Evolutionary conservation across 2,888 invertebrate genomes (phyloP).

Genomic region (Pteria penguin): DNA sequence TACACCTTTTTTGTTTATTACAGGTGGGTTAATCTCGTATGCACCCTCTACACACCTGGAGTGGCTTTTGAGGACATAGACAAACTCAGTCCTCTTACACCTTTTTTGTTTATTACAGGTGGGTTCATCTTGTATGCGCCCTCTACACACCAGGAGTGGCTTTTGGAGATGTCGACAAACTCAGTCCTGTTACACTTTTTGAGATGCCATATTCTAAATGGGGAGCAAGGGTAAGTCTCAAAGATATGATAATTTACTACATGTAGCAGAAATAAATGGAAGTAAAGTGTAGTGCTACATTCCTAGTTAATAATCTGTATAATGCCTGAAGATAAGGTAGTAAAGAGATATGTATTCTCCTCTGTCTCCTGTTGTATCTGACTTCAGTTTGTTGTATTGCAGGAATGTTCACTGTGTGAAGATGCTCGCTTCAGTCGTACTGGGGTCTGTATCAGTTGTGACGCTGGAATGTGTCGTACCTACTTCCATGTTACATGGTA

Average conservation of each 20-base stretch:
- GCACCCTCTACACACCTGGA: no score
- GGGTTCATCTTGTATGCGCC: conserved; percentile 99
- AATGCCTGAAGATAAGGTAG: no score
- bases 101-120: conserved; percentile 80
- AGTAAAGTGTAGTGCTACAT: no score
- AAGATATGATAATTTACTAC: no score
- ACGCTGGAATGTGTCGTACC: conserved; percentile 98
- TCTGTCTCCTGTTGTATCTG: not conserved
- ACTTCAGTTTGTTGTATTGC: conserved; percentile 24
- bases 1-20: no score
- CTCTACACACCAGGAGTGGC: conserved; percentile 98
- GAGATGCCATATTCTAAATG: conserved; percentile 98
- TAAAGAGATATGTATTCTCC: not conserved
- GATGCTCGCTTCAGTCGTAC: conserved; percentile 92
- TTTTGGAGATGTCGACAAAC: conserved; percentile 89
- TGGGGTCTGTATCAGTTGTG: conserved; percentile 97
- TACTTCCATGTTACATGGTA: conserved; percentile 97
- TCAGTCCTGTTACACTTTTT: conserved; percentile 94
- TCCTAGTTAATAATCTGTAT: no score
- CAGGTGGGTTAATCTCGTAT: no score
- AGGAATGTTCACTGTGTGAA: conserved; percentile 92
- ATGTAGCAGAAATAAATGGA: no score
- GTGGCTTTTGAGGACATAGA: no score
- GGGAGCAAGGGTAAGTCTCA: conserved; percentile 90
- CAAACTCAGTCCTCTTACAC: no score